A percentile compares a stretch with the other conserved stretches of the same genome.
Conservation (phyloP, 2,113 vertebrate species). For the Tyrannus savana region DNA sequence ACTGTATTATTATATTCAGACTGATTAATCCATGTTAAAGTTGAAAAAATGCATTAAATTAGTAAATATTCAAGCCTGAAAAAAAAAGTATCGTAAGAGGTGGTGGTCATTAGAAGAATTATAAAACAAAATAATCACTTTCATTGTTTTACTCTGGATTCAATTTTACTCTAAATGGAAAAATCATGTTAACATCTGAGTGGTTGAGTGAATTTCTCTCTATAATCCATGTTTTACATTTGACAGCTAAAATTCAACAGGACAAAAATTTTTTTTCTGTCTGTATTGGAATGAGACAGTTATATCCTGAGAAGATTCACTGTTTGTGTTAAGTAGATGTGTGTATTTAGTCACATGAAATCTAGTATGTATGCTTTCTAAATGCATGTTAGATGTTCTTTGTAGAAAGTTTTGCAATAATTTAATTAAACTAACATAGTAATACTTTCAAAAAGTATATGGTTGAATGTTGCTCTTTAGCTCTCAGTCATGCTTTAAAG, state of each 20-base stretch:
- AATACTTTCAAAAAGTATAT: not conserved
- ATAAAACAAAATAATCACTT: not conserved
- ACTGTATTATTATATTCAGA: not conserved
- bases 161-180: not conserved
- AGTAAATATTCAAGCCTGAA: not conserved
- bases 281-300: not conserved
- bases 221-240: not conserved
- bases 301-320: not conserved
- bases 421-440: not conserved
- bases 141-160: not conserved
- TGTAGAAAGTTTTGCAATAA: not conserved
- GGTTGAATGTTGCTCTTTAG: not conserved
- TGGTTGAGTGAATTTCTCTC: not conserved
- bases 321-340: not conserved
- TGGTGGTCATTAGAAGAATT: conserved; percentile 7
- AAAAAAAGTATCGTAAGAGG: not conserved
- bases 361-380: not conserved
- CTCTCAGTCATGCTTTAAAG: not conserved
- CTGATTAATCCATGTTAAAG: not conserved
- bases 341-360: not conserved
- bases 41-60: not conserved
- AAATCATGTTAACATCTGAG: not conserved
- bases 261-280: not conserved
- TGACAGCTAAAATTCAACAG: not conserved
- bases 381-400: not conserved